These are phyloP conservation scores for Dysdera silvatica DNA, from an alignment of 1,140 invertebrate species.

Conservation along the genomic window DNA sequence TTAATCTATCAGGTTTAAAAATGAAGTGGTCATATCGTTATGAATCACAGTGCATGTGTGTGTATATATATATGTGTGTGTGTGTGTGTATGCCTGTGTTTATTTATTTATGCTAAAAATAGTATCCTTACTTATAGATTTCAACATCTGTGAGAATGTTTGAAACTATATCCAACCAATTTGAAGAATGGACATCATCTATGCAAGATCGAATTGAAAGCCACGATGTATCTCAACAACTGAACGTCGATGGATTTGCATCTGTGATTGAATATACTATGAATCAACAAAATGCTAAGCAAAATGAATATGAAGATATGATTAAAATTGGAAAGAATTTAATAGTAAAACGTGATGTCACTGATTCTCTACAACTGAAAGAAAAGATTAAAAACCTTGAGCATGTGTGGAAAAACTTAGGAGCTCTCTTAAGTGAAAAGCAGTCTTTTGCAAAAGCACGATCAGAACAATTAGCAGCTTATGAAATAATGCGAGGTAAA, in stretches of 20 bases:
- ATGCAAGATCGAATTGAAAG: constrained; percentile 68
- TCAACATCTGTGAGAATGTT: constrained; percentile 46
- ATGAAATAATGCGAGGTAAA: constrained; percentile 72
- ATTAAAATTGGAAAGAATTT: constrained; percentile 71
- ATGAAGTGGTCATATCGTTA: too few species aligned
- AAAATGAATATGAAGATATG: constrained; percentile 62
- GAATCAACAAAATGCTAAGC: constrained; percentile 50
- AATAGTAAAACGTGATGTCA: constrained; percentile 76
- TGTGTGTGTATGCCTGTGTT: too few species aligned
- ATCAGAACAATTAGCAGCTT: constrained; percentile 71
- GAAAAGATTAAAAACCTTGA: constrained; percentile 70
- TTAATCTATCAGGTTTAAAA: too few species aligned
- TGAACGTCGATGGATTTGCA: constrained; percentile 58
- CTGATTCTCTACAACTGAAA: constrained; percentile 69
- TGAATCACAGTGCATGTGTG: too few species aligned
- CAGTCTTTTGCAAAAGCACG: constrained; percentile 68
- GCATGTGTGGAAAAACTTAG: constrained; percentile 76
- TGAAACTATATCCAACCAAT: constrained; percentile 39
- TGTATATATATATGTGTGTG: too few species aligned
- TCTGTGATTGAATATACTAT: constrained; percentile 53
- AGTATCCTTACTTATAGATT: too few species aligned
- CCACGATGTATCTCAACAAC: constrained; percentile 54
- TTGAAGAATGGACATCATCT: constrained; percentile 45
- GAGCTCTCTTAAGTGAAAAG: constrained; percentile 68
- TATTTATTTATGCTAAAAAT: too few species aligned